phyloP scores from a whole-genome alignment of 2,113 vertebrate genomes.

The Larimichthys crocea region DNA sequence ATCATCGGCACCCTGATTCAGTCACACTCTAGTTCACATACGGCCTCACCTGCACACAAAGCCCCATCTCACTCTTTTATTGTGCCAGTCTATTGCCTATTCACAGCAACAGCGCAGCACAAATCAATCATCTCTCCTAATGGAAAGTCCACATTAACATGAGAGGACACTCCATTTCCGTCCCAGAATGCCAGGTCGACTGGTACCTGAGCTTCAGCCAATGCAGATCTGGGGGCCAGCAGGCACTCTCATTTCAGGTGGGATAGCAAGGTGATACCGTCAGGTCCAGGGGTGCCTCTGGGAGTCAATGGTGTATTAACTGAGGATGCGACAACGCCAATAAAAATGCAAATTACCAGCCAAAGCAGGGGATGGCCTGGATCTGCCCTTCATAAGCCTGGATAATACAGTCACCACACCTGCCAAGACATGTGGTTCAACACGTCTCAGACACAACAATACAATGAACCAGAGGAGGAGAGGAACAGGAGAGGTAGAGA shows the following conservation, averaged over 20 bases:
- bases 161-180: slow-evolving; percentile 84
- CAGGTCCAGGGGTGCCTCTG: slow-evolving; percentile 70
- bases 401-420: slow-evolving; percentile 82
- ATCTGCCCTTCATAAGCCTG: slow-evolving; percentile 79
- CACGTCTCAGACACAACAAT: slow-evolving; percentile 69
- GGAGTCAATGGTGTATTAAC: slow-evolving; percentile 83
- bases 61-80: slow-evolving; percentile 67
- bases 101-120: slow-evolving; percentile 68
- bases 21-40: slow-evolving; percentile 74
- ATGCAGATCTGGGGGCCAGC: slow-evolving; percentile 55
- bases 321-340: slow-evolving; percentile 82
- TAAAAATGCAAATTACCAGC: slow-evolving; percentile 88
- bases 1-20: slow-evolving; percentile 64
- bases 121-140: slow-evolving; percentile 86
- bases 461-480: slow-evolving; percentile 42
- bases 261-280: slow-evolving; percentile 73
- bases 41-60: slow-evolving; percentile 75
- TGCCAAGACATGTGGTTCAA: slow-evolving; percentile 74
- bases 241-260: slow-evolving; percentile 74
- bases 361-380: slow-evolving; percentile 76
- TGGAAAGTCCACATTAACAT: slow-evolving; percentile 86
- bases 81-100: slow-evolving; percentile 74
- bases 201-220: slow-evolving; percentile 68
- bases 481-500: slow-evolving; percentile 14
- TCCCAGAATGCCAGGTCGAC: slow-evolving; percentile 84